These are phyloP conservation scores for Linnaemya tessellans DNA, from an alignment of 2,888 invertebrate genomes.

Conservation along the genomic window DNA sequence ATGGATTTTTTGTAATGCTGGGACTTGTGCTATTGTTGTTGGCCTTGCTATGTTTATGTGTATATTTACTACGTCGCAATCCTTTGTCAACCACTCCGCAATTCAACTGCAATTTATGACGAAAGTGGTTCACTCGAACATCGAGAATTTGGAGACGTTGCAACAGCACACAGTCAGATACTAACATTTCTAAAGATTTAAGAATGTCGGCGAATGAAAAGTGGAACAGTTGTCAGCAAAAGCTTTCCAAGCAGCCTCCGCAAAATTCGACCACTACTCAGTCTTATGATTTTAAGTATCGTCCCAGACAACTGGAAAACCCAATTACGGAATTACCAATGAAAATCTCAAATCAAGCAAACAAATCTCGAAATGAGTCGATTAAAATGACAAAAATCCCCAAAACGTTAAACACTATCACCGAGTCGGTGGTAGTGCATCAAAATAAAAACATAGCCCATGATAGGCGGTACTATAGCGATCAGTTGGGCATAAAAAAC, in stretches of 20 bases:
- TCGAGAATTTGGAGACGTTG: slow-evolving; percentile 78
- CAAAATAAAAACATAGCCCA: slow-evolving; percentile 74
- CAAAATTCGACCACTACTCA: slow-evolving; percentile 53
- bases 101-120: slow-evolving; percentile 80
- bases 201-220: slow-evolving; percentile 28
- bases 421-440: slow-evolving; percentile 77
- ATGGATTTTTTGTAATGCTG: slow-evolving; percentile 83
- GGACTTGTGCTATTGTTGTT: slow-evolving; percentile 80
- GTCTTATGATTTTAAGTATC: slow-evolving; percentile 38
- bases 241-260: slow-evolving; percentile 70
- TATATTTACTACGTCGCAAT: slow-evolving; percentile 81
- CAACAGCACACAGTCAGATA: slow-evolving; percentile 61
- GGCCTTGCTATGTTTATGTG: slow-evolving; percentile 80
- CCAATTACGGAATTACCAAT: slow-evolving; percentile 21
- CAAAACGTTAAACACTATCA: slow-evolving; percentile 74
- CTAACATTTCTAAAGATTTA: slow-evolving; percentile 45
- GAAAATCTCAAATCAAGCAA: slow-evolving; percentile 18
- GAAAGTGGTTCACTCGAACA: slow-evolving; percentile 82
- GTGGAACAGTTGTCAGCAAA: slow-evolving; percentile 45
- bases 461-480: slow-evolving; percentile 21
- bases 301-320: slow-evolving; percentile 34
- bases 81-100: slow-evolving; percentile 72
- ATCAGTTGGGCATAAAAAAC: slow-evolving; percentile 80
- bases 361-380: slow-evolving; percentile 53
- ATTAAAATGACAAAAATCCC: slow-evolving; percentile 43